Conservation (phyloP, 2,113 vertebrate species). For the Phasianus colchicus region DNA sequence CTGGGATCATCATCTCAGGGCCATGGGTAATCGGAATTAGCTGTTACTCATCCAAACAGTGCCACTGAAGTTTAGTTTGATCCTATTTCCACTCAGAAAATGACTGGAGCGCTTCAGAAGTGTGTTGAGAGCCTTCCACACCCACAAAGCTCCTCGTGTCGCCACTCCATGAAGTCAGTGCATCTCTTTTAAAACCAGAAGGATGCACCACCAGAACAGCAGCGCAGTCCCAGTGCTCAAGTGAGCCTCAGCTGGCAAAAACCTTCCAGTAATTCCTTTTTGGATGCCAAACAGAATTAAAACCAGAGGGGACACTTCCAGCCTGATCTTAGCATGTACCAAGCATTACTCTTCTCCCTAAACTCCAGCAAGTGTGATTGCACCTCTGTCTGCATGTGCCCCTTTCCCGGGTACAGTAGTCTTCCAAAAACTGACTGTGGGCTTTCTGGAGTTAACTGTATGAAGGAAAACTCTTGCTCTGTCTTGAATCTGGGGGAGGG, state of each 20-base stretch:
- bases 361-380: neutral
- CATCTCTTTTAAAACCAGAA: neutral
- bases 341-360: neutral
- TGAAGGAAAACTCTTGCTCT: neutral
- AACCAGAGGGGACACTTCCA: neutral
- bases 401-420: neutral
- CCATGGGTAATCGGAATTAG: neutral
- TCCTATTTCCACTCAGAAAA: constrained; percentile 14
- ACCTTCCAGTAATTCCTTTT: constrained; percentile 6
- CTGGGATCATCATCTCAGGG: neutral
- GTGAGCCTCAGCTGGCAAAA: neutral
- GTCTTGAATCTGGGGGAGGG: neutral
- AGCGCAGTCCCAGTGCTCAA: neutral
- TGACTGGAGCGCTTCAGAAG: neutral
- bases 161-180: neutral
- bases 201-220: neutral
- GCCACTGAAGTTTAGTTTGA: constrained; percentile 15
- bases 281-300: neutral
- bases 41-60: constrained; percentile 1
- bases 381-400: neutral
- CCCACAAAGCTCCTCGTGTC: neutral
- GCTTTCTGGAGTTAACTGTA: neutral
- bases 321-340: neutral
- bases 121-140: neutral
- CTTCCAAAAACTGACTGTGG: neutral